A percentile compares a stretch with the other conserved stretches of the same genome.
phyloP scores from a whole-genome alignment of 2,797 vertebrate species.

The Cetoscarus ocellatus region DNA sequence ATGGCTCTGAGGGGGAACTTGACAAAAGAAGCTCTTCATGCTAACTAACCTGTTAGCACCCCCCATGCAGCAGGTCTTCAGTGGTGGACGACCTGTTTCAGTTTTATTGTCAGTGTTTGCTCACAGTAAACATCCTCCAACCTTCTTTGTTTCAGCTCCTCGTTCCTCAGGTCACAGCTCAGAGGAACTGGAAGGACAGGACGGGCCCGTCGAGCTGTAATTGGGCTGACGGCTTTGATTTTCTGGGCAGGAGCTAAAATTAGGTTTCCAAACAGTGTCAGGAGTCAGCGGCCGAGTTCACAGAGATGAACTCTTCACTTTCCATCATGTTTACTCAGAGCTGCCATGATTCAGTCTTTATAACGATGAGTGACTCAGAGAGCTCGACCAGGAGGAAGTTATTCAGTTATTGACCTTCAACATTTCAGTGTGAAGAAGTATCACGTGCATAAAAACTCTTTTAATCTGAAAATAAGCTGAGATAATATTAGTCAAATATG shows the following conservation, averaged over 20 bases:
- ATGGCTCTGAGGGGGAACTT: no score
- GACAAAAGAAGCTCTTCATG: no score
- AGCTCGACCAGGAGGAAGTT: no score
- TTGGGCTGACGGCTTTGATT: conserved; percentile 4
- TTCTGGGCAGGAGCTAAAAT: conserved; percentile 2
- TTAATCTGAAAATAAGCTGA: no score
- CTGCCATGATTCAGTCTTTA: background rate
- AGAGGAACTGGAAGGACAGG: conserved; percentile 66
- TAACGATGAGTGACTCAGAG: background rate
- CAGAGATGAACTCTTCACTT: background rate
- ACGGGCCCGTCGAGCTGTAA: conserved; percentile 22
- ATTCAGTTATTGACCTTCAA: no score
- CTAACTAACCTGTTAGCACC: no score
- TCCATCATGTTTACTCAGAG: background rate
- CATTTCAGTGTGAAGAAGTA: no score
- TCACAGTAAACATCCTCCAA: background rate
- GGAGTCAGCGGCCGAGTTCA: background rate
- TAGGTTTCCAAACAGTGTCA: background rate
- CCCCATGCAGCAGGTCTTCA: background rate
- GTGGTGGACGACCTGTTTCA: background rate
- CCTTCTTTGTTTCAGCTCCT: conserved; percentile 9
- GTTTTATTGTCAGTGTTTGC: conserved; percentile 8
- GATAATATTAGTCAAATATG: no score
- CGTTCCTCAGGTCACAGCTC: conserved; percentile 6
- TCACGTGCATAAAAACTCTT: no score